phyloP scores from a whole-genome alignment of 2,888 invertebrate species.

The Chydorus sphaericus region DNA sequence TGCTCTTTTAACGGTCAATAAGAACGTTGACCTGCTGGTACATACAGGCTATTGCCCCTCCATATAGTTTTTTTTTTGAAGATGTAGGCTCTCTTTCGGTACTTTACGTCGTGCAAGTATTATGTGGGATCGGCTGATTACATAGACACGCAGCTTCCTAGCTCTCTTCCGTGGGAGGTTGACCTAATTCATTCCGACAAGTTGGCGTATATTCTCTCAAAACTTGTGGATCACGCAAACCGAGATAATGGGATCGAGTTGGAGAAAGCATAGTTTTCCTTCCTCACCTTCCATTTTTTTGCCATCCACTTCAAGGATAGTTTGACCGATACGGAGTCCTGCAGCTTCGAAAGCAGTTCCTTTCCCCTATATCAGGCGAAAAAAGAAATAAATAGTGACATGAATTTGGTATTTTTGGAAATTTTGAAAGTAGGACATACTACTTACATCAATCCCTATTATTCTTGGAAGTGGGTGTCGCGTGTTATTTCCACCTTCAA shows the following conservation, averaged over 20 bases:
- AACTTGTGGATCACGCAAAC: not conserved
- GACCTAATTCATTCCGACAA: too few species aligned
- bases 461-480: slow-evolving; percentile 87
- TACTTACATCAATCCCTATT: slow-evolving; percentile 85
- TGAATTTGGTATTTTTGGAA: slow-evolving; percentile 5
- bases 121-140: too few species aligned
- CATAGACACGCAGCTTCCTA: too few species aligned
- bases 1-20: too few species aligned
- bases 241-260: not conserved
- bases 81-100: too few species aligned
- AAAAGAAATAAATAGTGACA: slow-evolving; percentile 12
- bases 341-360: slow-evolving; percentile 88
- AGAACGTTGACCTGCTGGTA: too few species aligned
- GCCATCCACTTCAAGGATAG: slow-evolving; percentile 83
- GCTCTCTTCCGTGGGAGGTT: too few species aligned
- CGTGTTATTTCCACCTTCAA: slow-evolving; percentile 93
- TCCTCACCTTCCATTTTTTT: slow-evolving; percentile 39
- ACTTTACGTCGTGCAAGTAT: too few species aligned
- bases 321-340: slow-evolving; percentile 82
- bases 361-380: slow-evolving; percentile 50
- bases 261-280: not conserved
- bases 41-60: too few species aligned
- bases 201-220: too few species aligned
- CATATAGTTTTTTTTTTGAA: too few species aligned
- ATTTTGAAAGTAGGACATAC: too few species aligned